phyloP scores from a whole-genome alignment of 2,797 vertebrate genomes.

The Gobio occitaniae region DNA sequence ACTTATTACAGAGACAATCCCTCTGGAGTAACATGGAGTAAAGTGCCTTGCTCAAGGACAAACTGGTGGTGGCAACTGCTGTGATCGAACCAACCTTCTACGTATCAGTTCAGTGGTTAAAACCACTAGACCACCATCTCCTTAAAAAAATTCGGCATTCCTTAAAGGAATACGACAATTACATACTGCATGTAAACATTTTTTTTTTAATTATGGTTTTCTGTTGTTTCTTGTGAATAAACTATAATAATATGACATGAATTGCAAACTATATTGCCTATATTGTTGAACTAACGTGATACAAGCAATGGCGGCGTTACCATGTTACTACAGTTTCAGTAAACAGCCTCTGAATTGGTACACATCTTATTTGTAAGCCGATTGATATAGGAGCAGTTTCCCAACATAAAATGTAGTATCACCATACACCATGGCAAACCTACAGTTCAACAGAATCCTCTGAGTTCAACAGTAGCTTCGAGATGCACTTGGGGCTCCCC shows the following conservation, averaged over 20 bases:
- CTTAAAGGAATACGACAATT: neutral
- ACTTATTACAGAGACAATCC: too few relatives aligned
- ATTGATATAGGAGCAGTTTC: neutral
- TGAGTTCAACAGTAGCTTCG: neutral
- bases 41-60: too few relatives aligned
- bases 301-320: neutral
- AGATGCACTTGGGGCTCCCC: neutral
- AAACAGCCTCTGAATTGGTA: neutral
- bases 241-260: neutral
- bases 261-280: too few relatives aligned
- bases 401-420: neutral
- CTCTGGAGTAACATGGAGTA: too few relatives aligned
- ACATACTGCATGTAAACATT: neutral
- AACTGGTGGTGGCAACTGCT: too few relatives aligned
- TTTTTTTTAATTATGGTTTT: neutral
- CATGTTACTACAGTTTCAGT: too few relatives aligned
- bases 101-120: too few relatives aligned
- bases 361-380: neutral
- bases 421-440: neutral
- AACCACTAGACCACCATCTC: too few relatives aligned
- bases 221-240: neutral
- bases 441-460: conserved; percentile 1
- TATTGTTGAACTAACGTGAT: neutral
- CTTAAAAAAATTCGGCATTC: too few relatives aligned
- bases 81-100: too few relatives aligned